Evolutionary conservation across 2,797 vertebrate species (phyloP).

Genomic region (Amazonetta brasiliensis): DNA sequence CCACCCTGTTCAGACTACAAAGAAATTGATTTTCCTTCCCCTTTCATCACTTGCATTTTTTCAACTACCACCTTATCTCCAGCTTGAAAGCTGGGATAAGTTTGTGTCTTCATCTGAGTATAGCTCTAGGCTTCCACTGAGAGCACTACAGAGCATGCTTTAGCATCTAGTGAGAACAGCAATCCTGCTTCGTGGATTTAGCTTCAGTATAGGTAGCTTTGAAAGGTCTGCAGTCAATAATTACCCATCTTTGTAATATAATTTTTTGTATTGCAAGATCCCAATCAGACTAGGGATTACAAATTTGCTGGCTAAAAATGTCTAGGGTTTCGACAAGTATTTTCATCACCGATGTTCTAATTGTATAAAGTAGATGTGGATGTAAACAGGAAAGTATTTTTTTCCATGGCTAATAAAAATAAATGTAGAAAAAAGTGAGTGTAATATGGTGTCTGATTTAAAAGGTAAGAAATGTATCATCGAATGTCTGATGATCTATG

Average conservation of each 20-base stretch:
- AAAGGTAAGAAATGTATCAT: neutral
- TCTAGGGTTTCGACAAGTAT: neutral
- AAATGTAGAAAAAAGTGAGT: neutral
- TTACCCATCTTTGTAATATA: neutral
- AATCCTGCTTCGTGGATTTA: neutral
- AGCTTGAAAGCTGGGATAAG: neutral
- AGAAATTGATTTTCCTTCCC: constrained; percentile 30
- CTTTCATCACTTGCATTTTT: constrained; percentile 39
- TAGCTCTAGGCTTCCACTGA: constrained; percentile 11
- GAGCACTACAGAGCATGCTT: neutral
- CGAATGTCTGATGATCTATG: neutral
- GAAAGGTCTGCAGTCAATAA: neutral
- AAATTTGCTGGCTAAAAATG: neutral
- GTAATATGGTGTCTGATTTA: neutral
- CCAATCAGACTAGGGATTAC: neutral
- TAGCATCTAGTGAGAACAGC: neutral
- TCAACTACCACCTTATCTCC: constrained; percentile 5
- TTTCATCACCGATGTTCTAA: neutral
- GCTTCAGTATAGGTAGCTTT: neutral
- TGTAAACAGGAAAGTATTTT: neutral
- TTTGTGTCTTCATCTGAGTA: neutral
- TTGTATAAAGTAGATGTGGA: neutral
- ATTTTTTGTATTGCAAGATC: neutral
- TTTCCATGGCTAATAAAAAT: neutral
- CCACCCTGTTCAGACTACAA: neutral